Base-by-base conservation (phyloP, 2,888 invertebrate genomes). In the Dascillus cervinus region DNA sequence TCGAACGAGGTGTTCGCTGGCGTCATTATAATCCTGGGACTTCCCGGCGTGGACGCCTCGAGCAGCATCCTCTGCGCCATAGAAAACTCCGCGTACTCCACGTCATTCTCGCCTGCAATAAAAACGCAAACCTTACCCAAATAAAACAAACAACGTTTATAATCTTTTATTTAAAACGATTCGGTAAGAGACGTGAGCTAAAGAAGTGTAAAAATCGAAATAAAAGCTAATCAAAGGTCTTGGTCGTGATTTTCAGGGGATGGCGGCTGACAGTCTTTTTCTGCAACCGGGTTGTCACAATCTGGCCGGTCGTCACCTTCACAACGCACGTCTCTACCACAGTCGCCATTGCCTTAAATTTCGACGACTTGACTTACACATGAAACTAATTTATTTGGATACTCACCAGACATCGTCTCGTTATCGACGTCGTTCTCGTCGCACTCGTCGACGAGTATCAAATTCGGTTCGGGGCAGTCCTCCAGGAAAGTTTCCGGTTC, bases 351-450 rank as follows among this genome's bases (percentile, higher is more conserved):
- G 36, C 53, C 55, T 55, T 49, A 43, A 29, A 35, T 32, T 20
- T 13, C 10, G 22, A 26, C 29, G 34, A 35, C 22, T 32, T 34
- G 32, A 39, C n/a, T n/a, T n/a, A n/a, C n/a, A n/a, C n/a, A n/a
- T n/a, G n/a, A n/a, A n/a, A n/a, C n/a, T n/a, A n/a, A n/a, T n/a
- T n/a, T n/a, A n/a, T n/a, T n/a, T 10, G 13, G 15, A 9, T 19
- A 63, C 55, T 69, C 70, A 75, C 83, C 83, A 44, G 82, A 82
- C 75, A 87, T 85, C 2, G 85, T 84, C 63, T 88, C 86, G 45
- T 86, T 82, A 56, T 89, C 88, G 0, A 86, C 82, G 54, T 88
- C 87, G 55, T 88, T 89, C 58, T 89, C 89, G 55, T 88, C 88
- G 59, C 76, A 77, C 22, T 78, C 78, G 43, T 78, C 80, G n/a